Evolutionary conservation across 2,888 invertebrate species (phyloP).

Genomic region (Mythimna albipuncta): DNA sequence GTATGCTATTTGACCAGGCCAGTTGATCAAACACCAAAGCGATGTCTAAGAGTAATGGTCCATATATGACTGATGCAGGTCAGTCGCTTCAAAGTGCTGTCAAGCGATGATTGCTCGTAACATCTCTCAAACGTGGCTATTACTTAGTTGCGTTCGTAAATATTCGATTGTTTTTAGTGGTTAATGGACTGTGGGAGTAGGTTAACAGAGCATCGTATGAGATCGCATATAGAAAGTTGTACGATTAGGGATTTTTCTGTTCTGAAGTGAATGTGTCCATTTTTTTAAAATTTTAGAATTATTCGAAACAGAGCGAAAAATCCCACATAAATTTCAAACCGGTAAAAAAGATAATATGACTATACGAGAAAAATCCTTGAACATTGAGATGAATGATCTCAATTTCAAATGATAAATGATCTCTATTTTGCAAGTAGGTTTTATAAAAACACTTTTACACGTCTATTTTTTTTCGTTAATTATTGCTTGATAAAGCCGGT

Average conservation of each 20-base stretch:
- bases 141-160: slow-evolving; percentile 15
- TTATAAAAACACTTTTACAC: too few species aligned
- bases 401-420: too few species aligned
- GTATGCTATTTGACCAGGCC: slow-evolving; percentile 27
- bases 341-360: too few species aligned
- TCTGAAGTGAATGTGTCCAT: not conserved
- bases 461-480: too few species aligned
- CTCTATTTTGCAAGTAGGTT: too few species aligned
- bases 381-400: too few species aligned
- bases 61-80: slow-evolving; percentile 38
- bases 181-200: slow-evolving; percentile 39
- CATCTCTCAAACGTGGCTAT: slow-evolving; percentile 9
- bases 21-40: slow-evolving; percentile 12
- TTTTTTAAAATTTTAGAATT: not conserved
- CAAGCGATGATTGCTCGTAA: slow-evolving; percentile 35
- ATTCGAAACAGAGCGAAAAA: too few species aligned
- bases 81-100: slow-evolving; percentile 51
- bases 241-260: not conserved
- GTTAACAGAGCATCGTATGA: slow-evolving; percentile 7
- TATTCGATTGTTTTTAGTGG: slow-evolving; percentile 45
- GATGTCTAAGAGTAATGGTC: slow-evolving; percentile 4
- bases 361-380: too few species aligned
- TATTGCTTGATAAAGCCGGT: too few species aligned
- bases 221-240: not conserved
- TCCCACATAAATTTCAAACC: too few species aligned